Evolutionary conservation across 2,888 invertebrate genomes (phyloP), one percentile per base, ranked within the genome.

Genomic region (Muschampia plurimacula): DNA sequence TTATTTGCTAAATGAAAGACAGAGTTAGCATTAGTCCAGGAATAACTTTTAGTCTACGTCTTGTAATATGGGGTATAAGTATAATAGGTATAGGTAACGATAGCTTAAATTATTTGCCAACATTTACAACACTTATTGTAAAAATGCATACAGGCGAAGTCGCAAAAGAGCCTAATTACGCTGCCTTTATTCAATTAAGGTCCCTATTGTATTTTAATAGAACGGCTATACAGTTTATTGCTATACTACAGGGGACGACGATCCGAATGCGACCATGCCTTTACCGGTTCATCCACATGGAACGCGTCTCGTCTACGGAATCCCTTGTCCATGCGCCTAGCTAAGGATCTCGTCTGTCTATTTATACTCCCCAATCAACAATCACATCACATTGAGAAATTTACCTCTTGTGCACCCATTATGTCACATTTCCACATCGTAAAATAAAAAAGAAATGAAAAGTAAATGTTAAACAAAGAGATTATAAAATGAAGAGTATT

Each of bases 241-340:
- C 32, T 32, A 28, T 66, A 67, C 28, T 28, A n/a, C n/a, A 72
- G 12, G 62, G 67, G 36, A 15, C 59, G 62, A 36, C 57, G 63
- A 39, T n/a, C 15, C 15, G 63, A 63, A 52, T 12, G 55, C 79
- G 82, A 83, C 83, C 83, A 80, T 81, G 82, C 88, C 91, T 91
- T 90, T 90, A 86, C 83, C 83, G 82, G 88, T 84, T 88, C 89
- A 91, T 91, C 91, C 92, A 92, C 92, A 93, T 92, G 92, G 90
- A 92, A 89, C 91, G 86, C 84, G 89, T 87, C 90, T 90, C 85
- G 89, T 88, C 90, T 89, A 86, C 85, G 89, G 91, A 90, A 90
- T 92, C 91, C 89, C 91, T 92, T 92, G 93, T 92, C 92, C 91
- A 88, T 85, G 86, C 80, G 69, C 79, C 77, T 82, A 79, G 82